Conservation (phyloP, 2,888 invertebrate species). For the Agrochola lychnidis region DNA sequence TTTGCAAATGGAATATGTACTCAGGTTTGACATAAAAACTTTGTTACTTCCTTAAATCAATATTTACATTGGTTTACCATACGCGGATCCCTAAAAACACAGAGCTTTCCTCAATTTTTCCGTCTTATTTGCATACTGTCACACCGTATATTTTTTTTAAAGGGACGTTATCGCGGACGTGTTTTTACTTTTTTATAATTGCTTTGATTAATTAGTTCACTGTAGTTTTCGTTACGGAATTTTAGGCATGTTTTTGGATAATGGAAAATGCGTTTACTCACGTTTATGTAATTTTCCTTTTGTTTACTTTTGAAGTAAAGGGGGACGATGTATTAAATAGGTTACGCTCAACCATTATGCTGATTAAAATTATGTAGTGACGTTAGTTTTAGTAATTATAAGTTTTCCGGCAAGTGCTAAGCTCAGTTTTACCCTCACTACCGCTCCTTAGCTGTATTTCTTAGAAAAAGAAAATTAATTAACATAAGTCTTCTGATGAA, state of each 20-base stretch:
- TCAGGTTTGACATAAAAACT: slow-evolving; percentile 49
- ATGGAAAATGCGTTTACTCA: slow-evolving; percentile 34
- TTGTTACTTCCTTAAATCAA: slow-evolving; percentile 48
- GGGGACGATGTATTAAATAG: neutral
- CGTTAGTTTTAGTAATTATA: slow-evolving; percentile 23
- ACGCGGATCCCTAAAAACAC: slow-evolving; percentile 61
- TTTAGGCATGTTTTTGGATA: slow-evolving; percentile 45
- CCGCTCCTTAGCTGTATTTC: neutral
- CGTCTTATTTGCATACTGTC: slow-evolving; percentile 71
- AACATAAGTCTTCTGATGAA: neutral
- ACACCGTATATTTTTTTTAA: slow-evolving; percentile 65
- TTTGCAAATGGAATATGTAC: slow-evolving; percentile 32
- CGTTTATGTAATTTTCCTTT: slow-evolving; percentile 24
- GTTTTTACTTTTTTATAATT: slow-evolving; percentile 61
- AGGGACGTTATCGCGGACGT: slow-evolving; percentile 48
- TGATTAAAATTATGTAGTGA: slow-evolving; percentile 6
- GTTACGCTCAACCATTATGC: neutral
- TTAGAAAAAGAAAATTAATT: slow-evolving; percentile 23
- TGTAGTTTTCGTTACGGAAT: slow-evolving; percentile 51
- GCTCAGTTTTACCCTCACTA: neutral
- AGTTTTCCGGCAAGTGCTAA: neutral
- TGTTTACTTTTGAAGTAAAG: slow-evolving; percentile 17
- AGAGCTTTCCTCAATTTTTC: slow-evolving; percentile 58
- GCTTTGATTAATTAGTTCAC: slow-evolving; percentile 62
- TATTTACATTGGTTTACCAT: slow-evolving; percentile 50